Conservation (phyloP, 92 coral and sea anemone genomes). For the Epizoanthus ramosus region DNA sequence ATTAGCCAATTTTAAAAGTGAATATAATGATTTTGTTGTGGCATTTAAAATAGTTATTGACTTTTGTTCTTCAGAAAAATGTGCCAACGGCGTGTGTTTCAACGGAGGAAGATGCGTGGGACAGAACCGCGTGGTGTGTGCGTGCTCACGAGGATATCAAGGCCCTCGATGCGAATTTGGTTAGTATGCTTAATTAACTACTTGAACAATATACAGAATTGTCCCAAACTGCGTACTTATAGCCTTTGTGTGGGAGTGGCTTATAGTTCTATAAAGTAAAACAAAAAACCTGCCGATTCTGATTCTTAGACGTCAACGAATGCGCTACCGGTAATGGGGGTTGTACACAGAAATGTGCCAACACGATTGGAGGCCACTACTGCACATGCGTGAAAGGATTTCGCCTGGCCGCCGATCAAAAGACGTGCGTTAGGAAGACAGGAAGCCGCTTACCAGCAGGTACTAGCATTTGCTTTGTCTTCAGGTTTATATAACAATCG, state of each 20-base stretch:
- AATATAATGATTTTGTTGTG: not conserved
- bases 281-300: not conserved
- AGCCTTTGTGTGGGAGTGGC: too few relatives aligned
- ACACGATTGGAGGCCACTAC: slow-evolving; percentile 41
- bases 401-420: slow-evolving; percentile 30
- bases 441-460: not conserved
- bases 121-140: slow-evolving; percentile 39
- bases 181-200: not conserved
- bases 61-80: slow-evolving; percentile 34
- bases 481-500: not conserved
- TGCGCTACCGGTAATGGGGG: slow-evolving; percentile 50
- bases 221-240: too few relatives aligned
- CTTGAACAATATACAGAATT: too few relatives aligned
- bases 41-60: too few relatives aligned
- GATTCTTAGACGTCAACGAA: slow-evolving; percentile 44
- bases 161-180: slow-evolving; percentile 64
- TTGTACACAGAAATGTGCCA: slow-evolving; percentile 49
- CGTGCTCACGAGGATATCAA: slow-evolving; percentile 53
- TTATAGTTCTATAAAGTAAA: too few relatives aligned
- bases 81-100: slow-evolving; percentile 55
- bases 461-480: not conserved
- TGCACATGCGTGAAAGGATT: slow-evolving; percentile 49
- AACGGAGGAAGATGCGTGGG: slow-evolving; percentile 58
- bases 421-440: slow-evolving; percentile 27
- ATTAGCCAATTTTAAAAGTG: too few relatives aligned